Evolutionary conservation across 2,797 vertebrate genomes (phyloP), one percentile per base, ranked within the genome.

Genomic region (Balearica regulorum): DNA sequence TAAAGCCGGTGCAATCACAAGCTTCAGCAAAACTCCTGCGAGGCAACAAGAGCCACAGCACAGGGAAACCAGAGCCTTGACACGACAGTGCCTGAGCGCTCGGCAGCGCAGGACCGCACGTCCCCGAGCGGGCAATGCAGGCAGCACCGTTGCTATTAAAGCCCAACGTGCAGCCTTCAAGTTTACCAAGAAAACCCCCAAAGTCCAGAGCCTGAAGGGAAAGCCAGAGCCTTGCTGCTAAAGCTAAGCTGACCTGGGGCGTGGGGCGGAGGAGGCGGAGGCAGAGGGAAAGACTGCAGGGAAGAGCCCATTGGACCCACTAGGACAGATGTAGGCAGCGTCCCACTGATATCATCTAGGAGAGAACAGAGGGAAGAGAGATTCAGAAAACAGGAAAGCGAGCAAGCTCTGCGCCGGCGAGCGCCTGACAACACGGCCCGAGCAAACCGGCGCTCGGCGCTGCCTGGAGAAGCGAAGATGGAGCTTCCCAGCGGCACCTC

Each of bases 341-440:
- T 99, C 98, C 99, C 99, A 83, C 99, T 98, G 98, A 99, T 99
- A 97, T 99, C 99, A 98, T 99, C 99, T 99, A 98, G 95, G 98
- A 98, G 93, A 98, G 96, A 98, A 98, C 94, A 98, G 96, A 98
- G 96, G 97, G 90, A 77, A 93, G 86, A 93, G 58, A 80, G 48
- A 11, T 41, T 96, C 84, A 96, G 75, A 43, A 28, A 35, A n/a
- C 43, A 35, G 79, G 62, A 46, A 69, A 81, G 87, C 6, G 2
- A 87, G 83, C 4, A 2, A 93, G 85, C 51, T 22, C 77, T 20
- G 48, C 1, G 2, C 68, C 10, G 6, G 29, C 10, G 17, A 75
- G 68, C 26, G 1, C 64, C 60, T 6, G 33, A 11, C 73, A 31
- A 19, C 8, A 3, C 8, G 1, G 66, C 65, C 65, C 3, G 1